Conservation (phyloP, 1,140 invertebrate genomes). For the Meloidogyne chitwoodi region DNA sequence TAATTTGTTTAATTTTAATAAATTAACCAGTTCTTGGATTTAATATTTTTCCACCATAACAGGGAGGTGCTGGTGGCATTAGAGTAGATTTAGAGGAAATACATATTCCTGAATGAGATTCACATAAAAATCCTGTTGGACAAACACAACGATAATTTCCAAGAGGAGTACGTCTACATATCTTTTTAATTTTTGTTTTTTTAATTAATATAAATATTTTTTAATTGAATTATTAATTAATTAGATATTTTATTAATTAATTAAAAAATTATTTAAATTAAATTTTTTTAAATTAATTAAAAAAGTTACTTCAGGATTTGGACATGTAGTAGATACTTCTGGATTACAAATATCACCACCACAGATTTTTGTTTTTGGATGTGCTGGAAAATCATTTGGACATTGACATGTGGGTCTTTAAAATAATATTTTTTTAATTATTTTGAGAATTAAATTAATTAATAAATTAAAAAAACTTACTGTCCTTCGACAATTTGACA, state of each 20-base stretch:
- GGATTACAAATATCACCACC: slow-evolving; percentile 58
- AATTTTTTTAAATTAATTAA: not conserved
- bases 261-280: not conserved
- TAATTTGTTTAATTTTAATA: not conserved
- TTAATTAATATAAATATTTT: not conserved
- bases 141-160: slow-evolving; percentile 55
- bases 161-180: slow-evolving; percentile 35
- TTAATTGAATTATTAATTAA: not conserved
- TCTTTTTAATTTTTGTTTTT: not conserved
- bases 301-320: slow-evolving; percentile 2
- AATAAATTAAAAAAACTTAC: not conserved
- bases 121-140: slow-evolving; percentile 43
- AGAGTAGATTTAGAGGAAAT: not conserved
- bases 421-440: not conserved
- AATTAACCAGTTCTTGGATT: slow-evolving; percentile 34
- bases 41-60: slow-evolving; percentile 44
- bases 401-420: slow-evolving; percentile 47
- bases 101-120: slow-evolving; percentile 49
- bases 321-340: slow-evolving; percentile 16
- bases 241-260: not conserved
- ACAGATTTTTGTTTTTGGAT: slow-evolving; percentile 56
- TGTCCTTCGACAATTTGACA: slow-evolving; percentile 45
- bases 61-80: slow-evolving; percentile 28
- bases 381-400: slow-evolving; percentile 48
- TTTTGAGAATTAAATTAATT: too few species aligned